Base-by-base conservation (phyloP, 2,113 vertebrate species). In the Percopsis transmontana region DNA sequence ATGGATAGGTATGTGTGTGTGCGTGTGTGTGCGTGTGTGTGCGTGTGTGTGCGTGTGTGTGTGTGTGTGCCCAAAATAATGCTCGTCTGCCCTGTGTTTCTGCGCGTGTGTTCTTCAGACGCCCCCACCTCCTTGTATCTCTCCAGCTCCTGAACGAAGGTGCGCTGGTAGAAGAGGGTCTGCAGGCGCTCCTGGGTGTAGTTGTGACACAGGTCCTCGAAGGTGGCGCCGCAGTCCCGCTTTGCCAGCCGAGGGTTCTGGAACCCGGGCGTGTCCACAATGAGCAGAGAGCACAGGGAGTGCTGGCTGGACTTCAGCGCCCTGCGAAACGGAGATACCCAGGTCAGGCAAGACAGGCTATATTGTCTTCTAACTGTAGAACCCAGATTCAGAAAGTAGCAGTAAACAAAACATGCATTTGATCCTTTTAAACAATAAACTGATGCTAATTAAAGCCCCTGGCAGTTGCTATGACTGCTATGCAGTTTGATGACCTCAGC, bases 181-280 rank as follows among this genome's bases (percentile, higher is more conserved):
- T 99, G 97, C 77, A 99, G 91, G 15, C 97, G 94, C 61, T 99
- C 97, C 82, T 99, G 97, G 42, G 95, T 80, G 0, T 99, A 99
- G 90, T 99, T 99, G 79, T 98, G 96, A 85, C 96, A 98, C 2
- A 99, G 94, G 86, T 99, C 97, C 79, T 99, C 95, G 0, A 98
- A 99, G 65, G 95, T 96, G 76, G 95, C 94, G 0, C 94, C 94
- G 0, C 94, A 92, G 55, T 92, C 91, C 0, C 88, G 90, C 54
- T 94, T 94, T 0, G 87, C 89, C 88, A 94, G 90, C 77, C 94
- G 91, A 0, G 96, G 96, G 90, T 98, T 98, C 86, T 99, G 97
- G 2, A 95, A 95, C 76, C 97, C 97, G 0, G 97, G 97, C 0
- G 95, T 97, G 88, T 99, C 97, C 88, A 99, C 95, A 11, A 99